phyloP scores from a whole-genome alignment of 2,797 vertebrate species.

The Hylomyscus alleni region DNA sequence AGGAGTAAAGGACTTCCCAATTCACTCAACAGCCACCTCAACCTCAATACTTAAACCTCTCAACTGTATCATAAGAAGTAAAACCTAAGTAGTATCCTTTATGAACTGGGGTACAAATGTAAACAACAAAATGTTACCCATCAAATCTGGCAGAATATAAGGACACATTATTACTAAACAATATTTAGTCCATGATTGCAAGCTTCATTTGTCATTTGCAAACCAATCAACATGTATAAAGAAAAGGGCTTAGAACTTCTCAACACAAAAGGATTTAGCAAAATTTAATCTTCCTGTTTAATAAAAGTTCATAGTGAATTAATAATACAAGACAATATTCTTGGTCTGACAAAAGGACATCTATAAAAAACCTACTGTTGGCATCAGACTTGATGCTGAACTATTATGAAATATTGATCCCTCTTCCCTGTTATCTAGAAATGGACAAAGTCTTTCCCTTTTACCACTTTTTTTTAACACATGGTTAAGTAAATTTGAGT shows the following conservation, averaged over 20 bases:
- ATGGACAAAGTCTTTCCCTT: constrained; percentile 5
- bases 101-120: neutral
- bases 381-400: constrained; percentile 27
- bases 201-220: constrained; percentile 42
- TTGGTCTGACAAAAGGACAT: constrained; percentile 22
- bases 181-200: constrained; percentile 31
- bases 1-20: neutral
- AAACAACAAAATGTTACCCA: constrained; percentile 3
- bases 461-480: constrained; percentile 4
- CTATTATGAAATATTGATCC: constrained; percentile 46
- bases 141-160: constrained; percentile 33
- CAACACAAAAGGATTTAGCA: constrained; percentile 38
- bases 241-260: neutral
- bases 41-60: neutral
- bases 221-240: neutral
- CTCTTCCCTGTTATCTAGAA: constrained; percentile 4
- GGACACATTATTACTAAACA: neutral
- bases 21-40: neutral
- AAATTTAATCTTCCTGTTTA: constrained; percentile 48
- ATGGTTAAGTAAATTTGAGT: constrained; percentile 23
- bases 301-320: constrained; percentile 54
- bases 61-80: neutral
- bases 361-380: constrained; percentile 44
- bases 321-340: constrained; percentile 41
- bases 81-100: neutral